Base-by-base conservation (phyloP, 2,113 vertebrate genomes). In the Erythrocercus mccallii region DNA sequence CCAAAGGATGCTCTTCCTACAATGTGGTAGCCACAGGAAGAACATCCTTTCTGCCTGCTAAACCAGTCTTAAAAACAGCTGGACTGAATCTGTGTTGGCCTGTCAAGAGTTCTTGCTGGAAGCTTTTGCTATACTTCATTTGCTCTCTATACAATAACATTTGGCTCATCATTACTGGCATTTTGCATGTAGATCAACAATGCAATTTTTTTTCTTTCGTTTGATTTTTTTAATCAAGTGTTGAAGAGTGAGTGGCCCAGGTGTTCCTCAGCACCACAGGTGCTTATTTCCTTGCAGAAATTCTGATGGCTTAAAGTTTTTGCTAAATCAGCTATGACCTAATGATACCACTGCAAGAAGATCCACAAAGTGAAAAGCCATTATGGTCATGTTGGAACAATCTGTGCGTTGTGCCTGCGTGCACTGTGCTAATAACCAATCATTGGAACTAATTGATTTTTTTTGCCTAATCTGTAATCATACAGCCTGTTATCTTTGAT, bases 361-460 rank as follows among this genome's bases (percentile, higher is more conserved):
- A 65, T 48, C 22, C n/a, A 24, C 27, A 31, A 35, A 62, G 40
- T 54, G 42, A 45, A 70, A 88, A 85, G n/a, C 9, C 3, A 1
- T 54, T 53, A 9, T n/a, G 47, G 19, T 47, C 17, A 4, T 47
- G 11, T 10, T 65, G 51, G 37, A 93, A 66, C 42, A 89, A 28
- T 53, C 64, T 30, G 30, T 71, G 44, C 2, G 0, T 81, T 92
- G 28, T 57, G 64, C 19, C 54, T 10, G 15, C 0, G 0, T 77
- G 24, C 1, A 0, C 8, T 80, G 50, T 7, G 6, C 72, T 82
- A 82, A 82, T 79, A 80, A 90, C 20, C 30, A 76, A 1, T 66
- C 53, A 71, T 31, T 33, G 37, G 31, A 72, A 58, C 10, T 15
- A 65, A 82, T 69, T 91, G 61, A 28, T 50, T 94, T 92, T 42